Evolutionary conservation across 2,113 vertebrate species (phyloP).

Genomic region (Chaetodon trifascialis): DNA sequence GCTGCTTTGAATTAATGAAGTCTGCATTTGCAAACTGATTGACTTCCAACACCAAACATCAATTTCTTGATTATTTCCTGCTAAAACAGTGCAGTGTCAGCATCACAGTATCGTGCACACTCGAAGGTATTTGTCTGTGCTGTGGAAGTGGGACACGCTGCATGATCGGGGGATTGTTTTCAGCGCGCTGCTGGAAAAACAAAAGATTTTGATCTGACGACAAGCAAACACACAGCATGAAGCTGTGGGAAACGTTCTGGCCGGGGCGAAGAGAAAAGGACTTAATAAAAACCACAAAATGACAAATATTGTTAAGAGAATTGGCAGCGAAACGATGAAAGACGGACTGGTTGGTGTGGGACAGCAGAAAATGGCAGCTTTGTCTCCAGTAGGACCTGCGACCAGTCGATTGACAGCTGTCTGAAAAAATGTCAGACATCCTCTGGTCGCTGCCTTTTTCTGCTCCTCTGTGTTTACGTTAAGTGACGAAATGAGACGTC

Average conservation of each 20-base stretch:
- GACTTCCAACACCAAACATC: background rate
- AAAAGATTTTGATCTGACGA: conserved; percentile 25
- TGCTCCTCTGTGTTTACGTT: background rate
- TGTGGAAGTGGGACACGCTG: conserved; percentile 12
- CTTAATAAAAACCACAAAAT: background rate
- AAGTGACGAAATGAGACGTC: background rate
- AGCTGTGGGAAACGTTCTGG: background rate
- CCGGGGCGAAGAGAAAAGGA: background rate
- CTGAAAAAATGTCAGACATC: background rate
- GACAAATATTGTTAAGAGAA: background rate
- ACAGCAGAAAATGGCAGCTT: too few species aligned
- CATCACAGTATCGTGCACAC: background rate
- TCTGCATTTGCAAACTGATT: background rate
- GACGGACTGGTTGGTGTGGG: background rate
- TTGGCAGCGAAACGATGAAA: background rate
- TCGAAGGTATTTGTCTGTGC: background rate
- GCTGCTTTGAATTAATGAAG: background rate
- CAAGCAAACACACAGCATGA: conserved; percentile 25
- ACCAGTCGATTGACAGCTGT: background rate
- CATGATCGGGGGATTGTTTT: background rate
- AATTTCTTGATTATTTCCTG: background rate
- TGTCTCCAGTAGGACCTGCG: too few species aligned
- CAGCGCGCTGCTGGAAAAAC: conserved; percentile 2
- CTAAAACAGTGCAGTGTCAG: background rate
- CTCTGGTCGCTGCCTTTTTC: background rate